A percentile compares a stretch with the other conserved stretches of the same genome.
Evolutionary conservation across 1,140 invertebrate genomes (phyloP).

Genomic region (Pissodes strobi): DNA sequence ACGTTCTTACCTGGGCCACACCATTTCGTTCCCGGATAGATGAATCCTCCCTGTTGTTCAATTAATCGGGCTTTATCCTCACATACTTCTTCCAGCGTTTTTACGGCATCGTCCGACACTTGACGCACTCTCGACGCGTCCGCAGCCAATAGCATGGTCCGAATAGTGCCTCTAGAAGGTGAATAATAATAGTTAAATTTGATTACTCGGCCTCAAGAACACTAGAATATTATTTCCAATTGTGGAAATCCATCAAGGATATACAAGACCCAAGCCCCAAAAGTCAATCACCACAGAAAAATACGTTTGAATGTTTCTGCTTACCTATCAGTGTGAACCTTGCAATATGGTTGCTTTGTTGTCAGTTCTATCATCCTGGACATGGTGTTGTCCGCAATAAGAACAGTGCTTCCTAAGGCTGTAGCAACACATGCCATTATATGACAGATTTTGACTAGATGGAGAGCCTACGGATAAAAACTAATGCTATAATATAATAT

Average conservation of each 20-base stretch:
- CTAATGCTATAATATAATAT: no score
- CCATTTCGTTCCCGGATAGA: slow-evolving; percentile 65
- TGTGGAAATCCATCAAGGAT: no score
- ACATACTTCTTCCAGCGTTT: slow-evolving; percentile 64
- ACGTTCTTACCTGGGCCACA: slow-evolving; percentile 65
- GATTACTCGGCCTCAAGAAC: no score
- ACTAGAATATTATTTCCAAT: no score
- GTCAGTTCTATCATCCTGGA: slow-evolving; percentile 68
- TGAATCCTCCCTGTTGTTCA: slow-evolving; percentile 55
- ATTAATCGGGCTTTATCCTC: slow-evolving; percentile 52
- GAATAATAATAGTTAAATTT: background rate
- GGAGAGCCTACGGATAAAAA: no score
- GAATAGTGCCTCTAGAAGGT: slow-evolving; percentile 61
- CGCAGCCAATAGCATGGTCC: slow-evolving; percentile 63
- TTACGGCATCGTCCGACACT: slow-evolving; percentile 64
- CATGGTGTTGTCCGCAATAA: slow-evolving; percentile 68
- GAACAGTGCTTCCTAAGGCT: slow-evolving; percentile 54
- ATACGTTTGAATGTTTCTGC: no score
- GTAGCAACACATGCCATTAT: background rate
- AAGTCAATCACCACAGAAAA: no score
- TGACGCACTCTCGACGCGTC: slow-evolving; percentile 64
- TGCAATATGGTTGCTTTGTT: slow-evolving; percentile 63
- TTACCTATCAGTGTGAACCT: slow-evolving; percentile 64
- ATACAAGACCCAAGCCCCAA: no score
- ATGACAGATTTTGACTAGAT: background rate